A percentile compares a stretch with the other conserved stretches of the same genome.
These are phyloP conservation scores for Hippocampus guttulatus DNA, from an alignment of 2,113 vertebrate species.

Conservation along the genomic window DNA sequence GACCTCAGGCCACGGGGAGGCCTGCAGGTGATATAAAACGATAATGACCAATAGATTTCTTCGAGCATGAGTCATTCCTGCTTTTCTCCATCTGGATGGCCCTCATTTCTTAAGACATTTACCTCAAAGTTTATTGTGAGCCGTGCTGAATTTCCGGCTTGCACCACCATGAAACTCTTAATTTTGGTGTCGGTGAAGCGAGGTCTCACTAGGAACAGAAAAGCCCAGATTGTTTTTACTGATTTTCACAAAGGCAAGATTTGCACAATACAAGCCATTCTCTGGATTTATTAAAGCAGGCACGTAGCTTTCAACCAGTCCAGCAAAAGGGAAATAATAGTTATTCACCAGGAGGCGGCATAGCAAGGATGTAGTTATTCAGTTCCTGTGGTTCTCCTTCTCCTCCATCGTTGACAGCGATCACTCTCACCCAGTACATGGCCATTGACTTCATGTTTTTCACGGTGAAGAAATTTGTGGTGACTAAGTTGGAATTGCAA, in stretches of 20 bases:
- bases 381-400: slow-evolving; percentile 68
- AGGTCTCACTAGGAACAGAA: slow-evolving; percentile 74
- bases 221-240: not conserved
- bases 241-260: not conserved
- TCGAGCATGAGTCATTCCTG: not conserved
- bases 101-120: not conserved
- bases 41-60: not conserved
- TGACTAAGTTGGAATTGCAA: slow-evolving; percentile 72
- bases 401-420: slow-evolving; percentile 74
- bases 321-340: not conserved
- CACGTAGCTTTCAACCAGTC: not conserved
- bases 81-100: not conserved
- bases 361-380: slow-evolving; percentile 68
- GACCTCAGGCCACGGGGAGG: slow-evolving; percentile 77
- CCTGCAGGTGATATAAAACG: slow-evolving; percentile 62
- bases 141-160: slow-evolving; percentile 76
- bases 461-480: slow-evolving; percentile 67
- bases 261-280: not conserved
- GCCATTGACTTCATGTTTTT: slow-evolving; percentile 77
- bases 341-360: slow-evolving; percentile 71
- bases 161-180: slow-evolving; percentile 77
- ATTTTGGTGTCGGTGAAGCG: slow-evolving; percentile 75
- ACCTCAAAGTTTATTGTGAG: slow-evolving; percentile 85
- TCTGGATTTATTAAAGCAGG: not conserved
- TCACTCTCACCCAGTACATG: slow-evolving; percentile 78